Base-by-base conservation (phyloP, 2,888 invertebrate genomes). In the Troglohyphantes excavatus region DNA sequence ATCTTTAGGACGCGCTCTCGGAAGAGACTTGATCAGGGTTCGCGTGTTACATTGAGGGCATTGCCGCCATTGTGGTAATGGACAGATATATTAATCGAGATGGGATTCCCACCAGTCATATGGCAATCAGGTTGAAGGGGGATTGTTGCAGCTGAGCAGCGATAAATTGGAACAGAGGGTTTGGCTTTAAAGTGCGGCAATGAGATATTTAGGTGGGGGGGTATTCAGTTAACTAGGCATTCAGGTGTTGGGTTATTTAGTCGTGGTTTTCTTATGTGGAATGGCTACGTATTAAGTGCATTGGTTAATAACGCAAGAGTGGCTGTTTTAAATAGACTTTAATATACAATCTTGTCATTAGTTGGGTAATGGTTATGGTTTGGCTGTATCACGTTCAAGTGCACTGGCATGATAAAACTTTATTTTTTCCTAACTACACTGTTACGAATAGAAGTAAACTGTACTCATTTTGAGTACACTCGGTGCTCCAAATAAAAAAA, bases 71-170 rank as follows among this genome's bases (percentile, higher is more conserved):
- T 63, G 33, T 63, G 65, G 73, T 83, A 83, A 83, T 83, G 73
- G 83, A 83, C 83, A 83, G 19, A 73, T 83, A 65, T 86, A 86
- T 86, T 86, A 86, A 86, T 76, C 70, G 76, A 2, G 53, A 43
- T 27, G 46, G n/a, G 46, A 23, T 27, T 61, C 85, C 53, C 23
- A 26, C 26, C 23, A 46, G 75, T 78, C 85, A 86, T 27, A n/a
- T 70, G 67, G 68, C 85, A 78, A 68, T 78, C 85, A 86, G 53
- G 26, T n/a, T 39, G 19, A 39, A 65, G 53, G 39, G 63, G 59
- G 33, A 53, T 27, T 59, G 75, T 75, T 21, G 59, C 39, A 43
- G n/a, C 68, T 68, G n/a, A 19, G 61, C 61, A 13, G 75, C 76
- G 63, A 13, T 33, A 21, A 75, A 75, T 59, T 11, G 59, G 75